Evolutionary conservation across 1,140 invertebrate genomes (phyloP), one percentile per base, ranked within the genome.

Genomic region (Stenopsyche tienmushanensis): DNA sequence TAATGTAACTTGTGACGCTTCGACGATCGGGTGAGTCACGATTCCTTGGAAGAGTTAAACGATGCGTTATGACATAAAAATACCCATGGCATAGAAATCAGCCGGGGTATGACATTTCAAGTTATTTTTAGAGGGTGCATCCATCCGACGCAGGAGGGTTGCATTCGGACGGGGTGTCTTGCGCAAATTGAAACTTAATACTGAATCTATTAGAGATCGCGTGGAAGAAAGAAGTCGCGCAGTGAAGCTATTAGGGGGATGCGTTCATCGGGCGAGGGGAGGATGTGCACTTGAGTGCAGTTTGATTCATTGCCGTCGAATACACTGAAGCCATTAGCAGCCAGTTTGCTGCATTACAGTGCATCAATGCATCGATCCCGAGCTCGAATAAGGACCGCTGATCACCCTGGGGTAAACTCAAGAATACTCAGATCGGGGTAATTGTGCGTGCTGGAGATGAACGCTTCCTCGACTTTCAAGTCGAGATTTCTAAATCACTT

Each of bases 121-220:
- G 65, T 66, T 66, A 66, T 70, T 67, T 67, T 70, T 65, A 50
- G 63, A 62, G 67, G 67, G 66, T 58, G 62, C 66, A 64, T 29
- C 52, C 62, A 42, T 34, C 53, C 63, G 45, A 57, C 21, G 59
- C 57, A 49, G 55, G 58, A 58, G 49, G 63, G 50, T 7, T 5
- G 44, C 34, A 23, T 25, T 41, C 18, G 29, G 45, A 13, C n/a
- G 2, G 68, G 65, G 64, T 70, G 64, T 66, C 65, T 67, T 62
- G 55, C 62, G 62, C 69, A 70, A 70, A 70, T 70, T 70, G 69
- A 70, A 70, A 70, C 69, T 70, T 70, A 70, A 70, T 70, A 70
- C 69, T 47, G 69, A 70, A 70, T 70, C 69, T 70, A 70, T 70
- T 70, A 70, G 69, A 66, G 67, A 57, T 60, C 67, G 50, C 58